phyloP scores from a whole-genome alignment of 2,113 vertebrate genomes.

The Glareola pratincola region DNA sequence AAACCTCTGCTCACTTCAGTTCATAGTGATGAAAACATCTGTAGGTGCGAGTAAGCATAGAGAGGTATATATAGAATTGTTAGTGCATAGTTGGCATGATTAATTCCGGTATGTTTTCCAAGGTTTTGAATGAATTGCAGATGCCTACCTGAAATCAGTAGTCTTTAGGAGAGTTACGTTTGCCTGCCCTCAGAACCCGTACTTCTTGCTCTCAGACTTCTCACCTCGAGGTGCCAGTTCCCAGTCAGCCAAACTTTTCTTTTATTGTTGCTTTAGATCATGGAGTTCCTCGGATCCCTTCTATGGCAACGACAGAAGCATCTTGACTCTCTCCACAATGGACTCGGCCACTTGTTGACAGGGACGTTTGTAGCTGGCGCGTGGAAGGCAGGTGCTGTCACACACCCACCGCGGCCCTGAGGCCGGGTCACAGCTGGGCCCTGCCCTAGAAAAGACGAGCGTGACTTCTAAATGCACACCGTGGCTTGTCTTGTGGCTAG shows the following conservation, averaged over 20 bases:
- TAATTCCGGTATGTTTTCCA: not conserved
- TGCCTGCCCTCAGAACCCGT: not conserved
- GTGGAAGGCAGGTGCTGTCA: constrained; percentile 49
- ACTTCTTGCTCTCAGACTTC: not conserved
- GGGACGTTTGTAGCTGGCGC: constrained; percentile 59
- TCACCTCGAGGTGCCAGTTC: constrained; percentile 28
- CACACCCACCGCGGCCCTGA: not conserved
- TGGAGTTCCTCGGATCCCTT: constrained; percentile 90
- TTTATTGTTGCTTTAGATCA: constrained; percentile 91
- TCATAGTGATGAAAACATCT: not conserved
- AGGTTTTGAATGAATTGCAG: not conserved
- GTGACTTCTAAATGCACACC: not conserved
- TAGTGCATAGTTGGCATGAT: not conserved
- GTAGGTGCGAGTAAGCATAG: not conserved
- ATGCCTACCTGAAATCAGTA: not conserved
- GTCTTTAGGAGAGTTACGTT: not conserved
- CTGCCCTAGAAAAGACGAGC: not conserved
- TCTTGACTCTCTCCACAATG: constrained; percentile 94
- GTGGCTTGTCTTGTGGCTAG: not conserved
- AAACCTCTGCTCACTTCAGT: not conserved
- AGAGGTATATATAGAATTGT: not conserved
- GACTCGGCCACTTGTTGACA: constrained; percentile 87
- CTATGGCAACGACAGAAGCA: constrained; percentile 92
- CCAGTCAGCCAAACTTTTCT: constrained; percentile 79
- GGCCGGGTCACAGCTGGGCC: not conserved